These are phyloP conservation scores for Lissonota sp. DNA, from an alignment of 2,888 invertebrate genomes.

Conservation along the genomic window DNA sequence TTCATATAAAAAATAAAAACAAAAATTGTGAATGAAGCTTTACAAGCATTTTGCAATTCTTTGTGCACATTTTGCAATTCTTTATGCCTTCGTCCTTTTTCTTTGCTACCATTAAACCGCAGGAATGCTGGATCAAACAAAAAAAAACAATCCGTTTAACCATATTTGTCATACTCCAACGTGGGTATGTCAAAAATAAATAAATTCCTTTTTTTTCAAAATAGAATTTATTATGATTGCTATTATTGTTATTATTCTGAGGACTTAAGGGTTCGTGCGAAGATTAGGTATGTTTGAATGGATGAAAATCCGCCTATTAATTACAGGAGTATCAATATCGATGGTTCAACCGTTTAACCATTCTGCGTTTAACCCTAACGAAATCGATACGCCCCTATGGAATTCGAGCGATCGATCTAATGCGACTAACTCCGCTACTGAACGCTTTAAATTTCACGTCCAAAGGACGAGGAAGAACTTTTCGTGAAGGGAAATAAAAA, in stretches of 20 bases:
- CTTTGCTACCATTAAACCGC: slow-evolving; percentile 10
- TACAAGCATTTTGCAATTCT: slow-evolving; percentile 23
- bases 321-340: no score
- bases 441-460: no score
- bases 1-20: neutral
- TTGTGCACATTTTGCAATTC: slow-evolving; percentile 35
- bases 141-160: slow-evolving; percentile 66
- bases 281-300: no score
- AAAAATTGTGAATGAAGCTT: slow-evolving; percentile 22
- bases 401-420: no score
- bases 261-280: no score
- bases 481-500: neutral
- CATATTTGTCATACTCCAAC: slow-evolving; percentile 49
- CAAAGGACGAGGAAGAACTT: no score
- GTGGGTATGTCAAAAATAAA: slow-evolving; percentile 67
- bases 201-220: slow-evolving; percentile 23
- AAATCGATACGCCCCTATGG: no score
- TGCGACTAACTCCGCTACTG: no score
- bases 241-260: no score
- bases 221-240: neutral
- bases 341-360: no score
- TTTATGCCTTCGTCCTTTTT: slow-evolving; percentile 17
- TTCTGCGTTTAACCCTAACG: no score
- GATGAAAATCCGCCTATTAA: no score
- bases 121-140: slow-evolving; percentile 61